phyloP scores from a whole-genome alignment of 2,797 vertebrate genomes.

The Buphagus erythrorhynchus region DNA sequence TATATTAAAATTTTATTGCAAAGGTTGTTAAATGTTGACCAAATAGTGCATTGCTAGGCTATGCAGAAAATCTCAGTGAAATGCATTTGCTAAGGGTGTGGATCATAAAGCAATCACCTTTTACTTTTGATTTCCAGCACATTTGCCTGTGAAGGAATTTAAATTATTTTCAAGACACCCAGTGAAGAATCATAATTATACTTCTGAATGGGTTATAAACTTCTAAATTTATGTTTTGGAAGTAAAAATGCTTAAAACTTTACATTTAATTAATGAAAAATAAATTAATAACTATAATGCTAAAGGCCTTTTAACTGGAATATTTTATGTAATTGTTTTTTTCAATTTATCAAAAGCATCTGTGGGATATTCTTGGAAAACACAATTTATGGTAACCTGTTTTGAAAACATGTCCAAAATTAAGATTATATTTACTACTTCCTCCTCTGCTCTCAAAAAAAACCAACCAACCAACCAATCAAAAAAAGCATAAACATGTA shows the following conservation, averaged over 20 bases:
- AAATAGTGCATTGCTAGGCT: conserved; percentile 43
- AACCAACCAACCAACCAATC: too few species aligned
- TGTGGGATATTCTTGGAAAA: background rate
- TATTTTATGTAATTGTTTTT: background rate
- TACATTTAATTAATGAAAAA: background rate
- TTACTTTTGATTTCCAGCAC: conserved; percentile 21
- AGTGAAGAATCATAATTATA: background rate
- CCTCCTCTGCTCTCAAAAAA: background rate
- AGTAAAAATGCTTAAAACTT: background rate
- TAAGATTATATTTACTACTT: background rate
- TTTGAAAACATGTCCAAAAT: background rate
- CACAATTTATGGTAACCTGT: background rate
- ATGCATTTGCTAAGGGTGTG: background rate
- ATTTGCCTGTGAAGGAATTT: conserved; percentile 28
- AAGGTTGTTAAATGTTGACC: conserved; percentile 46
- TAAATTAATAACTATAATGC: background rate
- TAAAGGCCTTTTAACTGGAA: background rate
- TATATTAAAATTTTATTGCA: conserved; percentile 39
- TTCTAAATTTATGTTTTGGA: background rate
- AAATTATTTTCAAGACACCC: conserved; percentile 2
- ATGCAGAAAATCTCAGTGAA: conserved; percentile 34
- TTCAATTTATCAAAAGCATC: background rate
- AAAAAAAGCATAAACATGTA: background rate
- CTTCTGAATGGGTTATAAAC: conserved; percentile 24
- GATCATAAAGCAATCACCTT: conserved; percentile 38